Conservation (phyloP, 35 echinoderm and acorn worm species). For the Lytechinus variegatus region DNA sequence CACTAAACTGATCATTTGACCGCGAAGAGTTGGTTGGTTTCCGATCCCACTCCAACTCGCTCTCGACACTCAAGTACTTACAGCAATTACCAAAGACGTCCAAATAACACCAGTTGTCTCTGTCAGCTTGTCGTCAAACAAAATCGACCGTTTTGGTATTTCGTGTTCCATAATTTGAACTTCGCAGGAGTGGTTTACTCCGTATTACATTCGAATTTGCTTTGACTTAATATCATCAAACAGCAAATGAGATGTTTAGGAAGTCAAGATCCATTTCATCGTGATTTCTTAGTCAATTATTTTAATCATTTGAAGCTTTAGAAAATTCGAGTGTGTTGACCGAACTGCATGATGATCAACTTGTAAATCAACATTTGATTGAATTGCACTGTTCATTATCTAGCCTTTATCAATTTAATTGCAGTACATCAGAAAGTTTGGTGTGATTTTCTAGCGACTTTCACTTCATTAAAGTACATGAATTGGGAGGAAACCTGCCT, state of each 20-base stretch:
- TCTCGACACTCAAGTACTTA: not conserved
- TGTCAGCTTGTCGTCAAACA: not conserved
- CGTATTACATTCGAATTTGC: not conserved
- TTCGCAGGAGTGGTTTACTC: not conserved
- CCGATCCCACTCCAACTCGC: not conserved
- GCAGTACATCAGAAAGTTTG: too few species aligned
- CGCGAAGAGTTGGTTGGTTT: not conserved
- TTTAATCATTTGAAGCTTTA: not conserved
- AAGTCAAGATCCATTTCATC: not conserved
- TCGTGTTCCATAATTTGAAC: not conserved
- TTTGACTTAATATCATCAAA: not conserved
- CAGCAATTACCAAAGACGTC: not conserved
- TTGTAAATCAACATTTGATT: too few species aligned
- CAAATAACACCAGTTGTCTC: not conserved
- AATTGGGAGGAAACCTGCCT: too few species aligned
- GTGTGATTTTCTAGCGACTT: too few species aligned
- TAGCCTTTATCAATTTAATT: too few species aligned
- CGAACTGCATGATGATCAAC: too few species aligned
- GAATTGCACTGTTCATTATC: too few species aligned
- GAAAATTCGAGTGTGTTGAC: not conserved
- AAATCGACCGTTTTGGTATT: not conserved
- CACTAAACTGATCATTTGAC: constrained; percentile 27
- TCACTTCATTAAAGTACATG: too few species aligned
- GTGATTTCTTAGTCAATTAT: not conserved
- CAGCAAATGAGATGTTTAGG: not conserved